phyloP scores from a whole-genome alignment of 2,113 vertebrate genomes.

The Ictidomys tridecemlineatus region DNA sequence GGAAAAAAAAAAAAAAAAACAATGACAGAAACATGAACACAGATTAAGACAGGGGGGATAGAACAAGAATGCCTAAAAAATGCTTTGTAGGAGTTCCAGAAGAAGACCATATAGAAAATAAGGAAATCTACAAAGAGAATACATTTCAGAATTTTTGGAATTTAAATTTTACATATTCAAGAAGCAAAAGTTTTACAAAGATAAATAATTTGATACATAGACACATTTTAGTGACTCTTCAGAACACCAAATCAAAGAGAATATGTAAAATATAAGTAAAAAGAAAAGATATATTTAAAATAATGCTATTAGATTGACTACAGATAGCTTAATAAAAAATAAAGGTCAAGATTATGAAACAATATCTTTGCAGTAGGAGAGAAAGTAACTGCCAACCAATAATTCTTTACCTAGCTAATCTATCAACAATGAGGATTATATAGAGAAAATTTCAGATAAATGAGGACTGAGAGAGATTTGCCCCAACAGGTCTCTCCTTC shows the following conservation, averaged over 20 bases:
- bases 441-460: background rate
- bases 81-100: background rate
- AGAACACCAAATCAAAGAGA: background rate
- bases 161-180: conserved; percentile 5
- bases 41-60: background rate
- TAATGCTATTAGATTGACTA: background rate
- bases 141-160: background rate
- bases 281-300: background rate
- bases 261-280: background rate
- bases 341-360: background rate
- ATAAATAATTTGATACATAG: background rate
- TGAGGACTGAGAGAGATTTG: background rate
- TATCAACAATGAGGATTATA: background rate
- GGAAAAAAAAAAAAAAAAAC: background rate
- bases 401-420: background rate
- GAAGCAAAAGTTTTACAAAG: background rate
- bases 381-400: background rate
- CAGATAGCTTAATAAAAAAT: background rate
- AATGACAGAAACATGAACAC: background rate
- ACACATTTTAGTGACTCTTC: conserved; percentile 20
- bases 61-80: background rate
- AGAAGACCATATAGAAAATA: background rate
- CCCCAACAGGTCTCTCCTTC: background rate
- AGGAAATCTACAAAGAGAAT: background rate
- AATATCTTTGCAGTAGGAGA: background rate